Percentiles rank a stretch among this genome's conserved stretches.
These are phyloP conservation scores for Zaprionus ornatus DNA, from an alignment of 1,140 invertebrate genomes.

Conservation along the genomic window DNA sequence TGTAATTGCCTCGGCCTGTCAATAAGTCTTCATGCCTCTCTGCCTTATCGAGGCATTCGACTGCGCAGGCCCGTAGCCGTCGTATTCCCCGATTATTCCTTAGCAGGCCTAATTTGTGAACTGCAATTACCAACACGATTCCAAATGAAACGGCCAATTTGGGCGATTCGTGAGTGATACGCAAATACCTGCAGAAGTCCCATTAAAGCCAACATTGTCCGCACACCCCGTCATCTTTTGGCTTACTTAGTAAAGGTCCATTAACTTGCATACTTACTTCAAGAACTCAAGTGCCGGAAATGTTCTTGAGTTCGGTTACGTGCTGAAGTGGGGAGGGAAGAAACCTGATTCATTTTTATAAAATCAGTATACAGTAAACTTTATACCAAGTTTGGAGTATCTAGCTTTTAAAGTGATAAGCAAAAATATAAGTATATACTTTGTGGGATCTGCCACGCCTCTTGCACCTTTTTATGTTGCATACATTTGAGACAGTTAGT, in stretches of 20 bases:
- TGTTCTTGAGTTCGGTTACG: background rate
- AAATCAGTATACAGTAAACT: no score
- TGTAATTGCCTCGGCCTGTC: constrained; percentile 72
- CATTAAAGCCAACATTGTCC: constrained; percentile 21
- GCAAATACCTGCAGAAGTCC: constrained; percentile 45
- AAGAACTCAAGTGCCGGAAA: background rate
- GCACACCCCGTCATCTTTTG: background rate
- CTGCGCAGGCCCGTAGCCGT: background rate
- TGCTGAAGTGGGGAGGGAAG: background rate
- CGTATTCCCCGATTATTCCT: constrained; percentile 44
- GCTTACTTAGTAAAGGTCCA: constrained; percentile 10
- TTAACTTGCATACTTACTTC: background rate
- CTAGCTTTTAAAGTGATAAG: no score
- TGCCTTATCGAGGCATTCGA: constrained; percentile 5
- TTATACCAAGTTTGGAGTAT: no score
- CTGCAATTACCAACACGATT: constrained; percentile 72
- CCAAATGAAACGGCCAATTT: constrained; percentile 56
- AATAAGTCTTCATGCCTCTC: constrained; percentile 70
- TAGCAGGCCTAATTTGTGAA: constrained; percentile 32
- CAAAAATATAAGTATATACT: no score
- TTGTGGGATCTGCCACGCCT: no score
- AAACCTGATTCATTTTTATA: no score
- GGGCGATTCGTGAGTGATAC: constrained; percentile 54
- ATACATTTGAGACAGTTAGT: background rate
- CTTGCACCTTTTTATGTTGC: background rate